Percentiles rank a stretch among this genome's conserved stretches.
These are phyloP conservation scores for Tychaedon coryphoeus DNA, from an alignment of 2,113 vertebrate species.

Conservation along the genomic window DNA sequence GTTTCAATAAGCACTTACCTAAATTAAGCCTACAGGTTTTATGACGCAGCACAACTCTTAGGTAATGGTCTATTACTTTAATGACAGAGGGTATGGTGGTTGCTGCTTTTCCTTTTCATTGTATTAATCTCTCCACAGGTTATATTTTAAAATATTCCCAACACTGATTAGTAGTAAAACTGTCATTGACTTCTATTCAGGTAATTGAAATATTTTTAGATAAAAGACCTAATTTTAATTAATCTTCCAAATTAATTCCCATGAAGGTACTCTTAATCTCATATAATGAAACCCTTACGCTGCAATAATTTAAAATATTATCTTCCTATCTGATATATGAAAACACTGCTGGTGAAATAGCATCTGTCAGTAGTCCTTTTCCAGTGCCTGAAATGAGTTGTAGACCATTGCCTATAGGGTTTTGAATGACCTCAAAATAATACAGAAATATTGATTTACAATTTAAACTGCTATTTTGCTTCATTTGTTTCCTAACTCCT, in stretches of 20 bases:
- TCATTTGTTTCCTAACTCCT: not conserved
- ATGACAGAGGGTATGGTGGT: rapidly evolving
- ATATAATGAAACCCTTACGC: not conserved
- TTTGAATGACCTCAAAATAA: not conserved
- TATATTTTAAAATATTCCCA: not conserved
- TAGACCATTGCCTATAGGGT: not conserved
- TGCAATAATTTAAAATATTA: not conserved
- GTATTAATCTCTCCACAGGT: not conserved
- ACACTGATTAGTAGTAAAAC: not conserved
- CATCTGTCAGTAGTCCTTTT: not conserved
- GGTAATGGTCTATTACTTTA: not conserved
- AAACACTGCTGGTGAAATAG: not conserved
- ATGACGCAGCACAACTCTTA: not conserved
- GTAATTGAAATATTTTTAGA: not conserved
- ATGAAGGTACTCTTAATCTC: not conserved
- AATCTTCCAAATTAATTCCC: not conserved
- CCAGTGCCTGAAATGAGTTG: not conserved
- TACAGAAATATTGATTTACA: not conserved
- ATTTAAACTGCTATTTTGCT: not conserved
- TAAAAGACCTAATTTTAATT: not conserved
- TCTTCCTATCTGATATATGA: not conserved
- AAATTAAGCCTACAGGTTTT: not conserved
- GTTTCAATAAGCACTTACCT: not conserved
- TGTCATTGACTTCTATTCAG: not conserved
- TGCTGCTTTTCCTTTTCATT: not conserved